Evolutionary conservation across 1,140 invertebrate species (phyloP), one percentile per base, ranked within the genome.

Genomic region (Lanistes nyassanus): DNA sequence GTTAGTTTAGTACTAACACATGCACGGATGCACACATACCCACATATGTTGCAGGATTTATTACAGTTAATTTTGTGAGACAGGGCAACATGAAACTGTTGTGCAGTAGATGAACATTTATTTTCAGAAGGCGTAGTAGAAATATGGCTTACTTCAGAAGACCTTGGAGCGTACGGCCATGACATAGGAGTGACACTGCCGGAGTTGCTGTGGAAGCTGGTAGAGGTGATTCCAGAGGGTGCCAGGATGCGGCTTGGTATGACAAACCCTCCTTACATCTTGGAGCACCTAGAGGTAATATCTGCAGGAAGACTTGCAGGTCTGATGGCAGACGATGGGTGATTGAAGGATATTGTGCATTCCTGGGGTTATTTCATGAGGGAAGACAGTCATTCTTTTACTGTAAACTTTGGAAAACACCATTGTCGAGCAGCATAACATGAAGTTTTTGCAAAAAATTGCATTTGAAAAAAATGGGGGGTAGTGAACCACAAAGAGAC

Each of bases 101-200:
- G n/a, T n/a, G n/a, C n/a, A n/a, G n/a, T n/a, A n/a, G n/a, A n/a
- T n/a, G n/a, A n/a, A 6, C 42, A 47, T 68, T 64, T 75, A n/a
- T 79, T 96, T 84, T 87, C 91, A 74, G 97, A 99, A 89, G 97
- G 97, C 3, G 97, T 98, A 3, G 93, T 94, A 74, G 98, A 99
- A 89, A 93, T 99, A n/a, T 99, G 98, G 98, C 87, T 99, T 4
- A 99, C 98, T 0, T 98, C 96, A 7, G 98, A 99, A 91, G 98
- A 99, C 88, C 96, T 97, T 3, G 98, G 98, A 0, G 96, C 98
- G 2, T 99, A 98, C 89, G 98, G 98, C 0, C 91, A 94, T 77
- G 98, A 99, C 87, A 97, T 99, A 82, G 96, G 94, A 21, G 93
- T 93, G 0, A 95, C 86, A 13, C 90, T 99, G 51, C 96, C 97